Percentiles rank a stretch among this genome's conserved stretches.
Conservation (phyloP, 2,113 vertebrate genomes). For the Lutjanus erythropterus region DNA sequence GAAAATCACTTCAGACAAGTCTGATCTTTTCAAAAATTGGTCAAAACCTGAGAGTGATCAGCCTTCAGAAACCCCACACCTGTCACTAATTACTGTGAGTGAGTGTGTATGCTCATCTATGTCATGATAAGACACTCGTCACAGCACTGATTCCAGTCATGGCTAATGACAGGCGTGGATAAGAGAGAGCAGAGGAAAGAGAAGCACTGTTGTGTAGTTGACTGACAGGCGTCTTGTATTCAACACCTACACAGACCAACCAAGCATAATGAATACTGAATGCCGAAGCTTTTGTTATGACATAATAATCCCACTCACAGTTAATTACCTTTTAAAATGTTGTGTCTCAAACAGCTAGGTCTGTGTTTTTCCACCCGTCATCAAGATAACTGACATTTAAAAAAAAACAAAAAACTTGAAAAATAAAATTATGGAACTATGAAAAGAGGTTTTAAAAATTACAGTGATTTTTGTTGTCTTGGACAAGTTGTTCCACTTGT, state of each 20-base stretch:
- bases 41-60: slow-evolving; percentile 5
- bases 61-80: slow-evolving; percentile 4
- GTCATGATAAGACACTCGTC: slow-evolving; percentile 3
- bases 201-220: slow-evolving; percentile 20
- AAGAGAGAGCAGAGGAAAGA: not conserved
- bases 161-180: slow-evolving; percentile 27
- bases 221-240: slow-evolving; percentile 46
- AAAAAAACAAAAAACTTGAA: not conserved
- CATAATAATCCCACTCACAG: slow-evolving; percentile 33
- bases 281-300: slow-evolving; percentile 21
- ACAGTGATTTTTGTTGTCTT: not conserved
- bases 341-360: slow-evolving; percentile 9
- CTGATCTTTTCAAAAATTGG: not conserved
- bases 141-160: not conserved
- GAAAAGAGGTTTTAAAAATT: slow-evolving; percentile 13
- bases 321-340: slow-evolving; percentile 48
- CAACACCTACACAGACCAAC: slow-evolving; percentile 43
- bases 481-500: not conserved
- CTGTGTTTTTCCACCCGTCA: not conserved
- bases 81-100: slow-evolving; percentile 10
- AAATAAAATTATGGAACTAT: not conserved
- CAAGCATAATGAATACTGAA: slow-evolving; percentile 6
- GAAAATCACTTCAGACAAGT: not conserved
- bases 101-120: not conserved
- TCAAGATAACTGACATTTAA: slow-evolving; percentile 24